These are phyloP conservation scores for Phragmatobia fuliginosa DNA, from an alignment of 2,888 invertebrate species.

Conservation along the genomic window DNA sequence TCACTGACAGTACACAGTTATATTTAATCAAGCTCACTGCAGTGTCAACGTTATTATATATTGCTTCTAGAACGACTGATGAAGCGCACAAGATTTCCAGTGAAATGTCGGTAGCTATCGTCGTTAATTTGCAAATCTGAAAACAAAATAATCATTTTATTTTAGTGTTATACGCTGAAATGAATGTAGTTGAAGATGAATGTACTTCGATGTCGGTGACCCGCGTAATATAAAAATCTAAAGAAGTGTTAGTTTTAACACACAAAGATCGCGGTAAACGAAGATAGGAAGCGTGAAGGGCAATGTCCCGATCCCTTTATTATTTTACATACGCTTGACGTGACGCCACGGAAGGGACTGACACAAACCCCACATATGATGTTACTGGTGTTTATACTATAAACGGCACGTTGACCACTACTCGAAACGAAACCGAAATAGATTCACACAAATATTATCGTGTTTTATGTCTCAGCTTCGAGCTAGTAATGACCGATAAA, in stretches of 20 bases:
- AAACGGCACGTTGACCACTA: constrained; percentile 67
- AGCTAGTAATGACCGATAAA: constrained; percentile 28
- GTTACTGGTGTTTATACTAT: constrained; percentile 61
- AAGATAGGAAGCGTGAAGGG: constrained; percentile 65
- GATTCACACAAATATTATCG: constrained; percentile 50
- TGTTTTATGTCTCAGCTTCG: constrained; percentile 34
- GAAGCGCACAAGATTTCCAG: constrained; percentile 52
- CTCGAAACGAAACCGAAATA: constrained; percentile 61
- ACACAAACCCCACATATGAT: constrained; percentile 59
- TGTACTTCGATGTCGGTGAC: constrained; percentile 44
- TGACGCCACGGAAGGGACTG: constrained; percentile 68
- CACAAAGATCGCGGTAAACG: constrained; percentile 35
- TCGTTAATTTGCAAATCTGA: constrained; percentile 62
- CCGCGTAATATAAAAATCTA: constrained; percentile 32
- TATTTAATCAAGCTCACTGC: constrained; percentile 43
- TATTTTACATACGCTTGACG: constrained; percentile 60
- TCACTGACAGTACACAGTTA: constrained; percentile 43
- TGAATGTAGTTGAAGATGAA: constrained; percentile 27
- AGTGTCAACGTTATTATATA: constrained; percentile 17
- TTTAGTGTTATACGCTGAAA: constrained; percentile 35
- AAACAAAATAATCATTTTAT: constrained; percentile 67
- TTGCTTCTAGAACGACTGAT: constrained; percentile 27
- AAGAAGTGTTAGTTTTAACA: constrained; percentile 21
- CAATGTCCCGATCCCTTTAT: constrained; percentile 76
- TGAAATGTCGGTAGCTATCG: constrained; percentile 56